Conservation (phyloP, 2,797 vertebrate genomes). For the Rhinella marina region DNA sequence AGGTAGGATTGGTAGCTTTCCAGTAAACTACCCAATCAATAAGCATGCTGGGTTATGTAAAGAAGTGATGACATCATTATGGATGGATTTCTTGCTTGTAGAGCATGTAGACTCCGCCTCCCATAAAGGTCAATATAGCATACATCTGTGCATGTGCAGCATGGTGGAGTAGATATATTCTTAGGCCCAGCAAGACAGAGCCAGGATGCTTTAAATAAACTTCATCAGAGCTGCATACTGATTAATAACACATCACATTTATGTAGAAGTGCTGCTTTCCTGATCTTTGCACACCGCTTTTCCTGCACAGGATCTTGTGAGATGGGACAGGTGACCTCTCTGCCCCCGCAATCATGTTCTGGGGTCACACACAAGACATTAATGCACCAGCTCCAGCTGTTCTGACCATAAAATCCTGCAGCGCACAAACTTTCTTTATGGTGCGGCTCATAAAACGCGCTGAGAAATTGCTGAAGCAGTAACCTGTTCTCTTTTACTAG, state of each 20-base stretch:
- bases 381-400: constrained; percentile 65
- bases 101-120: not conserved
- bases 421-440: constrained; percentile 56
- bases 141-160: not conserved
- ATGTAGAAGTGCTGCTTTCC: not conserved
- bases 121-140: not conserved
- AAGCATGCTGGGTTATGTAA: too few species aligned
- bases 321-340: constrained; percentile 27
- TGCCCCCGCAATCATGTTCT: constrained; percentile 37
- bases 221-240: not conserved
- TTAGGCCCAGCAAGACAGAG: not conserved
- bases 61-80: not conserved
- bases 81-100: not conserved
- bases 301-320: not conserved
- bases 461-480: constrained; percentile 61
- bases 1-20: too few species aligned
- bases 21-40: too few species aligned
- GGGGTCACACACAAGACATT: constrained; percentile 59
- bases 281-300: not conserved
- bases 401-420: constrained; percentile 66
- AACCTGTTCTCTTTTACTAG: constrained; percentile 58
- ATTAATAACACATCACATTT: not conserved
- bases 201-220: not conserved
- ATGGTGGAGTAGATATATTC: not conserved
- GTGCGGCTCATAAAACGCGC: constrained; percentile 52